Evolutionary conservation across 2,888 invertebrate genomes (phyloP), one percentile per base, ranked within the genome.

Genomic region (Tetragonisca angustula): DNA sequence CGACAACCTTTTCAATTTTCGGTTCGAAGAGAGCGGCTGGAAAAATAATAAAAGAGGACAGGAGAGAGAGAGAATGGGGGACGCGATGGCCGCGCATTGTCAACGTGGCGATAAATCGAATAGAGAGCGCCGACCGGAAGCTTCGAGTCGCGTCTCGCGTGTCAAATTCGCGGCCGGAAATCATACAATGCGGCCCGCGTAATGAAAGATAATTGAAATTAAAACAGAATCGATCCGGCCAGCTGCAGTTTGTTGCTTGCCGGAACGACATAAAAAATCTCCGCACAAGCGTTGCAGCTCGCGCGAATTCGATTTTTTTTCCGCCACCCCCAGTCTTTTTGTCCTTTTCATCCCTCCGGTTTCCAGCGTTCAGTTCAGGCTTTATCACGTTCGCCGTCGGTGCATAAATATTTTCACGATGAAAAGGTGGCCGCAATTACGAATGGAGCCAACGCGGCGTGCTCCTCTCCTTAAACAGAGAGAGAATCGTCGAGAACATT

Each of bases 141-240:
- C 56, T 32, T 4, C 4, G 32, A 32, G 32, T 4, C 32, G 32
- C 3, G 32, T 4, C 36, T 59, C 56, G 56, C 64, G 81, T 81
- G 80, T 81, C 81, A 43, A 70, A 81, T 81, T 80, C 69, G 27
- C 65, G 65, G 54, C 69, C 82, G 81, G 82, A 81, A 81, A 81
- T 82, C 81, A 59, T 65, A 75, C 81, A 74, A 82, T 75, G 74
- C 68, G 62, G 73, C 24, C 21, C 59, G 61, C 61, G 52, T 82
- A 82, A 82, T 82, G 81, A 81, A 82, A 75, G 81, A 82, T 82
- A 82, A 82, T 82, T 82, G 75, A 82, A 81, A 82, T 81, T 65
- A 75, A 81, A 82, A 81, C 59, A 49, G 74, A 65, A 81, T 74
- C 81, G 74, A 82, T 65, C 50, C 19, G 17, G 27, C 4, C 65